Evolutionary conservation across 1,140 invertebrate species (phyloP).

Genomic region (Cherax destructor): DNA sequence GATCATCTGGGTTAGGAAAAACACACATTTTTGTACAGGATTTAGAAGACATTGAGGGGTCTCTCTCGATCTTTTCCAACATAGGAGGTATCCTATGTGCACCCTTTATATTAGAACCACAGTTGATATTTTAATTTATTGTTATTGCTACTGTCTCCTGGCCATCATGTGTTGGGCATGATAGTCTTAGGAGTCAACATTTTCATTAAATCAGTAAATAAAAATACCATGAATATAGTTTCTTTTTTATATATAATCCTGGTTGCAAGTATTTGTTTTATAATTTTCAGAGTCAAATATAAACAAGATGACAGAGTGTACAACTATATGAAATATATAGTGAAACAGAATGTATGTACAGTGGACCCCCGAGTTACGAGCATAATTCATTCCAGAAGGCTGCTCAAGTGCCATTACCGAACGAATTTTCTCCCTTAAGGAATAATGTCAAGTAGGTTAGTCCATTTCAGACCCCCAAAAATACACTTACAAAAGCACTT

Average conservation of each 20-base stretch:
- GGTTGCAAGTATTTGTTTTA: no score
- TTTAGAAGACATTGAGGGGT: background rate
- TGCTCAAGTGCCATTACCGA: no score
- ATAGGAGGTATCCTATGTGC: background rate
- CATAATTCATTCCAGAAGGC: no score
- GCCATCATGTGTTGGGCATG: constrained; percentile 26
- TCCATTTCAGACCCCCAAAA: no score
- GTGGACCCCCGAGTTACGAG: no score
- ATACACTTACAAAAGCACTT: no score
- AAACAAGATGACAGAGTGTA: no score
- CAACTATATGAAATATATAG: no score
- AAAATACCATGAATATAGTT: constrained; percentile 9
- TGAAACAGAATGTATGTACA: no score
- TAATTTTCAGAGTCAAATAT: no score
- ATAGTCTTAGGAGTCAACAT: constrained; percentile 32
- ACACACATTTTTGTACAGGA: background rate
- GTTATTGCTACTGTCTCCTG: constrained; percentile 35
- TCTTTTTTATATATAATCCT: background rate
- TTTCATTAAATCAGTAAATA: constrained; percentile 45
- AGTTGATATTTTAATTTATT: background rate
- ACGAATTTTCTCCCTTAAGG: no score
- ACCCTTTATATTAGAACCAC: background rate
- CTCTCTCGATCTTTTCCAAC: background rate
- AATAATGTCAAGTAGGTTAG: no score
- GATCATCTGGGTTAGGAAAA: background rate